Conservation (phyloP, 2,888 invertebrate species). For the Pediacus dermestoides region DNA sequence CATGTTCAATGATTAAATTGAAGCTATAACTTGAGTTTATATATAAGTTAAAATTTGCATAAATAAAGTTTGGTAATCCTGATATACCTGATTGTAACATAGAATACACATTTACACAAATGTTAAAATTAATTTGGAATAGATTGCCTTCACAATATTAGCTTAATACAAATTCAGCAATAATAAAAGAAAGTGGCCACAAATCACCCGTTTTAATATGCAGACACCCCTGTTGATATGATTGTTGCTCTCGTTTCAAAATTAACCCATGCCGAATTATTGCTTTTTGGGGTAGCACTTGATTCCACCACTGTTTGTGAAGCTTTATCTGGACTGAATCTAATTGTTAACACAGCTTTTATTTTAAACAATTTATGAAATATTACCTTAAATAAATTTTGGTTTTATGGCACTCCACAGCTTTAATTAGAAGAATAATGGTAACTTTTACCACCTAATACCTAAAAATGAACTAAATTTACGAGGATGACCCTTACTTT, state of each 20-base stretch:
- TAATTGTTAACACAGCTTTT: conserved; percentile 6
- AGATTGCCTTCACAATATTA: conserved; percentile 18
- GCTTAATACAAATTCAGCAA: conserved; percentile 20
- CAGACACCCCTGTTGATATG: conserved; percentile 18
- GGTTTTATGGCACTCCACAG: conserved; percentile 2
- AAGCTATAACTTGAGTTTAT: not conserved
- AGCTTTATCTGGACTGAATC: too few relatives aligned
- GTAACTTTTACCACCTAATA: too few relatives aligned
- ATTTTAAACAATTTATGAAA: not conserved
- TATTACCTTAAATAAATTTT: conserved; percentile 1
- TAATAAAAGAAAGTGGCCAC: conserved; percentile 33
- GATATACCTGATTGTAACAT: too few relatives aligned
- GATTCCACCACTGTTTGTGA: conserved; percentile 18
- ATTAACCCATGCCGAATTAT: conserved; percentile 29
- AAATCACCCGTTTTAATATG: conserved; percentile 41
- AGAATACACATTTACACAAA: too few relatives aligned
- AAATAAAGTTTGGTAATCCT: too few relatives aligned
- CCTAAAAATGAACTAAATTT: too few relatives aligned
- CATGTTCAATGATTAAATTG: too few relatives aligned
- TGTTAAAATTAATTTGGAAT: too few relatives aligned
- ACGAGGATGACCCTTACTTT: too few relatives aligned
- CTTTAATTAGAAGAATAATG: too few relatives aligned
- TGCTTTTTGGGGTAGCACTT: conserved; percentile 21
- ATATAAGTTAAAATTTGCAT: not conserved
- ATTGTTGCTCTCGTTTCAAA: conserved; percentile 21